Percentiles rank a stretch among this genome's conserved stretches.
Evolutionary conservation across 2,888 invertebrate species (phyloP).

Genomic region (Habrosyne pyritoides): DNA sequence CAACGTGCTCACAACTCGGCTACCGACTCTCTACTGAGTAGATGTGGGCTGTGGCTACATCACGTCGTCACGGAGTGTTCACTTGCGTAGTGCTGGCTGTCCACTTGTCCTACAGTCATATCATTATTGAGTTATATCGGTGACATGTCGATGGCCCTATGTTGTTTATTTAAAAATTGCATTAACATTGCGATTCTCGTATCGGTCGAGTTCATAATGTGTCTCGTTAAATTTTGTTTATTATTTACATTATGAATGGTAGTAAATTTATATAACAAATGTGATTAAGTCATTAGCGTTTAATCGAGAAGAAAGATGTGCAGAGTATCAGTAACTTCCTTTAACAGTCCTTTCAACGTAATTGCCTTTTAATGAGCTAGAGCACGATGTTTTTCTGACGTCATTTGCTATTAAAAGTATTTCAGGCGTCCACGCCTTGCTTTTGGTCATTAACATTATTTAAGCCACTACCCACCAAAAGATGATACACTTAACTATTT

Average conservation of each 20-base stretch:
- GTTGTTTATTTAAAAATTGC: neutral
- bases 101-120: conserved; percentile 21
- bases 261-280: neutral
- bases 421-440: neutral
- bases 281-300: neutral
- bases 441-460: neutral
- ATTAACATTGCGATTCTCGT: neutral
- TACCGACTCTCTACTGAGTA: conserved; percentile 43
- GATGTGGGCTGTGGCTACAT: neutral
- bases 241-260: neutral
- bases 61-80: conserved; percentile 17
- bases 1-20: conserved; percentile 42
- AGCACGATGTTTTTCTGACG: neutral
- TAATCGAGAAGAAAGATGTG: neutral
- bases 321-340: neutral
- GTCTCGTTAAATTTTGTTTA: neutral
- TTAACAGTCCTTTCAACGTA: neutral
- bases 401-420: neutral
- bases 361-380: neutral
- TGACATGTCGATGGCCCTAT: conserved; percentile 10
- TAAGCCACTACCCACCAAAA: neutral
- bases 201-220: neutral
- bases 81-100: conserved; percentile 31
- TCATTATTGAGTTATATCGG: conserved; percentile 2
- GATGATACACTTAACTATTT: too few species aligned